phyloP scores from a whole-genome alignment of 2,797 vertebrate species.

The Siniperca scherzeri region DNA sequence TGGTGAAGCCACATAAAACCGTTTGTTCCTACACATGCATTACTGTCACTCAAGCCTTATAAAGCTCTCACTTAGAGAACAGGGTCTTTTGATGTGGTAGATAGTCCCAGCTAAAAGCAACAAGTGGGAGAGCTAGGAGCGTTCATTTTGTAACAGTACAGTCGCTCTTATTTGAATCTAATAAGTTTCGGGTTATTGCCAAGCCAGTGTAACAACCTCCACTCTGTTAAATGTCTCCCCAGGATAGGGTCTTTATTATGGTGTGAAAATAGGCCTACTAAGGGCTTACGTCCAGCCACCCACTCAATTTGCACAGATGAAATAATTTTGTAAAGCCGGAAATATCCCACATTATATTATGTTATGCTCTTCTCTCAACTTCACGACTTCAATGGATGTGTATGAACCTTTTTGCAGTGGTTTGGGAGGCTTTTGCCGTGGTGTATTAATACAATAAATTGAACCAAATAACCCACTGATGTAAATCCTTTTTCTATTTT shows the following conservation, averaged over 20 bases:
- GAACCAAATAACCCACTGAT: background rate
- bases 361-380: constrained; percentile 7
- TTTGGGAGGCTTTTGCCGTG: background rate
- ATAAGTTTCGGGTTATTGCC: constrained; percentile 62
- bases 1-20: constrained; percentile 23
- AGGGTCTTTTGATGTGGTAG: constrained; percentile 42
- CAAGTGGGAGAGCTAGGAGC: constrained; percentile 5
- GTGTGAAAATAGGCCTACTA: constrained; percentile 48
- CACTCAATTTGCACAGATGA: constrained; percentile 41
- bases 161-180: constrained; percentile 58
- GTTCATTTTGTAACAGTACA: constrained; percentile 32
- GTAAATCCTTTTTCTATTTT: too few relatives aligned
- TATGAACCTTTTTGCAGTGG: background rate
- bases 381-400: background rate
- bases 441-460: background rate
- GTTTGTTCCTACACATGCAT: constrained; percentile 42
- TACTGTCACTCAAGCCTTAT: constrained; percentile 42
- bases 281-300: constrained; percentile 43
- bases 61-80: constrained; percentile 26
- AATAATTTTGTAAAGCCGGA: constrained; percentile 49
- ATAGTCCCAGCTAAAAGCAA: constrained; percentile 51
- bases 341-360: constrained; percentile 34
- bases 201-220: constrained; percentile 37
- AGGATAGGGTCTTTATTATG: constrained; percentile 52
- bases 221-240: constrained; percentile 39